phyloP scores from a whole-genome alignment of 2,797 vertebrate species.

The Onychomys leucogaster region DNA sequence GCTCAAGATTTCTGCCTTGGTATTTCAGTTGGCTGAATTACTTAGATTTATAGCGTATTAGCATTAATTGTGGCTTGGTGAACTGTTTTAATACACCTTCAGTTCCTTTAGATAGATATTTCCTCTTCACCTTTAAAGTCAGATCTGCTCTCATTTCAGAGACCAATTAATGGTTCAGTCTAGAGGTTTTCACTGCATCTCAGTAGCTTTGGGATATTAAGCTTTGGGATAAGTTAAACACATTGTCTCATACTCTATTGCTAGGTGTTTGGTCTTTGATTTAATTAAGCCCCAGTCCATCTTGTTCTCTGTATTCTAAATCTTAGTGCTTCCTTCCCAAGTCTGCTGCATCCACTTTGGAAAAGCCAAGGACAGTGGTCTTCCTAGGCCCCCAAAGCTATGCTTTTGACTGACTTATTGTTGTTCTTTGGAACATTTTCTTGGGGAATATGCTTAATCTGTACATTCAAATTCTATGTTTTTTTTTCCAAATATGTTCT shows the following conservation, averaged over 20 bases:
- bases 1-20: not conserved
- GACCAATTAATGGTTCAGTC: not conserved
- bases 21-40: constrained; percentile 1
- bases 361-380: not conserved
- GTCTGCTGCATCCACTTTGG: not conserved
- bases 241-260: not conserved
- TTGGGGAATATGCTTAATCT: not conserved
- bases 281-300: not conserved
- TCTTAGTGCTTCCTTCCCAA: not conserved
- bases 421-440: not conserved
- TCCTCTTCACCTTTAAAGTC: not conserved
- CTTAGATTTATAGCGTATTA: not conserved
- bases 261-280: constrained; percentile 14
- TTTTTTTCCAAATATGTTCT: not conserved
- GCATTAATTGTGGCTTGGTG: not conserved
- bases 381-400: not conserved
- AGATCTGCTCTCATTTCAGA: not conserved
- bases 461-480: not conserved
- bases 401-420: not conserved
- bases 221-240: constrained; percentile 14
- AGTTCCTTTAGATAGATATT: not conserved
- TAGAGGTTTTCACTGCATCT: constrained; percentile 7
- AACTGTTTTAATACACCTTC: not conserved
- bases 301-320: not conserved
- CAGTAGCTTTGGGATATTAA: not conserved